Evolutionary conservation across 2,888 invertebrate species (phyloP).

Genomic region (Epicampocera succincta): DNA sequence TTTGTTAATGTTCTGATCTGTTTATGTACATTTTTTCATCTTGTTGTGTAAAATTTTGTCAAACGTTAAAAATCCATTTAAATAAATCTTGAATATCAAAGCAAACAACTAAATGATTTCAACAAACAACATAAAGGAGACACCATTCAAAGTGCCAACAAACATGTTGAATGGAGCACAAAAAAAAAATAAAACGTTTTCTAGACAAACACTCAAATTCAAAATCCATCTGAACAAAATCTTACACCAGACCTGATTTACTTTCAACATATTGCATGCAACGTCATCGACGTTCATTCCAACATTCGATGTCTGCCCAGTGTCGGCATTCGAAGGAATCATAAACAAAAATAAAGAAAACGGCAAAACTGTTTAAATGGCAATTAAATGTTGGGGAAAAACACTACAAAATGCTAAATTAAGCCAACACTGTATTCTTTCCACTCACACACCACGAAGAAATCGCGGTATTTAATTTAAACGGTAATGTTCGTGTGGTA

Average conservation of each 20-base stretch:
- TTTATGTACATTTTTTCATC: constrained; percentile 4
- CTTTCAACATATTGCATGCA: constrained; percentile 46
- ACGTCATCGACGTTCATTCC: constrained; percentile 33
- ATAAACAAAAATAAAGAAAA: constrained; percentile 62
- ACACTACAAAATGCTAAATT: constrained; percentile 66
- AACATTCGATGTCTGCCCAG: constrained; percentile 35
- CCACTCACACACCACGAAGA: constrained; percentile 60
- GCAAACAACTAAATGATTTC: constrained; percentile 73
- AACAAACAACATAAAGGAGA: constrained; percentile 71
- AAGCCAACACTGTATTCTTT: constrained; percentile 75
- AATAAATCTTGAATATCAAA: constrained; percentile 66
- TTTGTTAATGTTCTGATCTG: constrained; percentile 13
- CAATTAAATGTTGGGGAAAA: constrained; percentile 61
- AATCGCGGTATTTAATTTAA: no score
- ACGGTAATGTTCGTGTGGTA: constrained; percentile 50
- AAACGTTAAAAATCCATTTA: constrained; percentile 64
- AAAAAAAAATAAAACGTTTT: constrained; percentile 2
- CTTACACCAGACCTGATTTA: constrained; percentile 55
- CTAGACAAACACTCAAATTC: constrained; percentile 20
- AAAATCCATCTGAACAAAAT: constrained; percentile 31
- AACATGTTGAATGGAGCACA: constrained; percentile 57
- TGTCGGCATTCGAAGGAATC: constrained; percentile 61
- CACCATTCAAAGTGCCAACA: constrained; percentile 69
- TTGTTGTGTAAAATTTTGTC: constrained; percentile 58
- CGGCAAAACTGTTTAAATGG: constrained; percentile 64